phyloP scores from a whole-genome alignment of 2,888 invertebrate species.

The Xylocampa areola region DNA sequence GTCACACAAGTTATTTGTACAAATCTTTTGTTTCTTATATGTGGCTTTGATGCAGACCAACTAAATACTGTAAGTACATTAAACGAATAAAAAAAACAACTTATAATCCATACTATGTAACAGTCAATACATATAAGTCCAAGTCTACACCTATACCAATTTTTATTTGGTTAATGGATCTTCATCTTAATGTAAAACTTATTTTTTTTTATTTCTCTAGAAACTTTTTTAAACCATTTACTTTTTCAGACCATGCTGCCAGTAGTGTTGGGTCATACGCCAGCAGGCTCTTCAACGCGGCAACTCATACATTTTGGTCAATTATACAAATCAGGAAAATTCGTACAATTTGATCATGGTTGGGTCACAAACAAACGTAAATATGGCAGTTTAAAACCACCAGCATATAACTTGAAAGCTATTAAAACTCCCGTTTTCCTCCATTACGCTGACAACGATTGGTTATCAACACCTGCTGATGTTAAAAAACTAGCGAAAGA shows the following conservation, averaged over 20 bases:
- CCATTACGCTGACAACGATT: conserved; percentile 88
- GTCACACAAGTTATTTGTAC: conserved; percentile 88
- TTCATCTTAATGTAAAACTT: too few species aligned
- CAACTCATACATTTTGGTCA: conserved; percentile 89
- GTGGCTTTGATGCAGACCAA: conserved; percentile 88
- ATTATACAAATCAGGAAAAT: conserved; percentile 81
- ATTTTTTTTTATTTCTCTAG: too few species aligned
- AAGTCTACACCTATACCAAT: too few species aligned
- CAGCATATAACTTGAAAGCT: conserved; percentile 83
- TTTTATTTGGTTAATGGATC: too few species aligned
- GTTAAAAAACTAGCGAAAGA: conserved; percentile 78
- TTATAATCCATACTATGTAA: too few species aligned
- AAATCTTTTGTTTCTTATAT: conserved; percentile 90
- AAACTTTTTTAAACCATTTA: background rate
- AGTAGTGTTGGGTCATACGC: conserved; percentile 85
- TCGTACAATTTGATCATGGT: conserved; percentile 87
- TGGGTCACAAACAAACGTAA: conserved; percentile 75
- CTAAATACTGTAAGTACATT: conserved; percentile 84
- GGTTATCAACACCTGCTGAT: conserved; percentile 84
- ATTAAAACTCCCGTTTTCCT: conserved; percentile 85
- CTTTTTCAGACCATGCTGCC: conserved; percentile 85
- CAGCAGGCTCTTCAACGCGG: conserved; percentile 85
- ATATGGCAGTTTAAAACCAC: conserved; percentile 86
- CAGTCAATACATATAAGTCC: too few species aligned
- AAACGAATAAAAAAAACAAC: too few species aligned